A percentile compares a stretch with the other conserved stretches of the same genome.
Evolutionary conservation across 2,113 vertebrate species (phyloP).

Genomic region (Megalops atlanticus): DNA sequence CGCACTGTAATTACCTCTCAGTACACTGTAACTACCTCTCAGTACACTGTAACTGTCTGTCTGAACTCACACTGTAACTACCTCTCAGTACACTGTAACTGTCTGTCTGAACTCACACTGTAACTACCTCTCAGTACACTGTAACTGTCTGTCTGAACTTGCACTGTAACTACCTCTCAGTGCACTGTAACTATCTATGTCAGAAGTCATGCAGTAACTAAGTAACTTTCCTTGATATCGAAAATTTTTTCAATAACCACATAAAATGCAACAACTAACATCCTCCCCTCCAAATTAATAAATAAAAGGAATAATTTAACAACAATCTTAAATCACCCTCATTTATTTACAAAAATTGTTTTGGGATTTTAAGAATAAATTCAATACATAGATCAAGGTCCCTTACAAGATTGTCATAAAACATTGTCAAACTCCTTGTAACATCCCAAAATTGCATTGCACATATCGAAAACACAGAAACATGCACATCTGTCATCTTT

Average conservation of each 20-base stretch:
- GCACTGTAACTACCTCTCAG: too few relatives aligned
- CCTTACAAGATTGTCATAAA: slow-evolving; percentile 25
- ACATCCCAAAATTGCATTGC: background rate
- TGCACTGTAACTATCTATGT: too few relatives aligned
- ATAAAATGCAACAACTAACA: background rate
- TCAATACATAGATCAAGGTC: background rate
- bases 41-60: too few relatives aligned
- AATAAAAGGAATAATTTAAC: background rate
- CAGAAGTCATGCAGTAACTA: too few relatives aligned
- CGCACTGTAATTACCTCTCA: too few relatives aligned
- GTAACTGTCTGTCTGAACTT: too few relatives aligned
- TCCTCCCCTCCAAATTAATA: background rate
- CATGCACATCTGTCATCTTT: slow-evolving; percentile 5
- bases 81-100: too few relatives aligned
- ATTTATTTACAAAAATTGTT: slow-evolving; percentile 14
- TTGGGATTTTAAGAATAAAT: slow-evolving; percentile 5
- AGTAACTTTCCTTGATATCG: too few relatives aligned
- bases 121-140: too few relatives aligned
- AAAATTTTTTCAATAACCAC: too few relatives aligned
- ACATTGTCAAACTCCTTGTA: background rate
- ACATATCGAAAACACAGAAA: background rate
- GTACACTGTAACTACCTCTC: too few relatives aligned
- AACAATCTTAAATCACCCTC: background rate
- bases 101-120: background rate
- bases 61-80: too few relatives aligned